Evolutionary conservation across 2,888 invertebrate genomes (phyloP).

Genomic region (Petrolisthes manimaculis): DNA sequence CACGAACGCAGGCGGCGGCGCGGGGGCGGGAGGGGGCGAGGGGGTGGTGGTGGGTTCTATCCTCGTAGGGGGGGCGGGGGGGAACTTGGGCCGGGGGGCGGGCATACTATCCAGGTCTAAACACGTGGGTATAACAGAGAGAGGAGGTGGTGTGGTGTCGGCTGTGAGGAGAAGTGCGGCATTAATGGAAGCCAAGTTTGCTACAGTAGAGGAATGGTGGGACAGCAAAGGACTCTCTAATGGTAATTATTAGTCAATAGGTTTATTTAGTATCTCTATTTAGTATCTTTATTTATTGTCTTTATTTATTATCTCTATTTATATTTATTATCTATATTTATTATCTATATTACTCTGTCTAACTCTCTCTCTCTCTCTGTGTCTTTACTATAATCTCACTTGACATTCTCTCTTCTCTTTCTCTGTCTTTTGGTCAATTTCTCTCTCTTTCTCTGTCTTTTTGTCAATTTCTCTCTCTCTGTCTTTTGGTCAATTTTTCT

Average conservation of each 20-base stretch:
- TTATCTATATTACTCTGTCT: too few species aligned
- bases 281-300: too few species aligned
- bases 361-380: too few species aligned
- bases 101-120: conserved; percentile 6
- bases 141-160: conserved; percentile 24
- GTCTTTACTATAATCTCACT: too few species aligned
- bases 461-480: too few species aligned
- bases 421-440: too few species aligned
- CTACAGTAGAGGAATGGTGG: conserved; percentile 65
- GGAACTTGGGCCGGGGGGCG: not conserved
- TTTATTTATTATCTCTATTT: too few species aligned
- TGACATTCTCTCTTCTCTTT: too few species aligned
- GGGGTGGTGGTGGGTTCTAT: not conserved
- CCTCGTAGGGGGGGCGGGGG: not conserved
- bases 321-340: too few species aligned
- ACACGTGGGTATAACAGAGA: conserved; percentile 45
- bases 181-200: conserved; percentile 43
- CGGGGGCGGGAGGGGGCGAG: not conserved
- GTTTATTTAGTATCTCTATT: too few species aligned
- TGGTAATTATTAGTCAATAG: not conserved
- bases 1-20: not conserved
- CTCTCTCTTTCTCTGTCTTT: too few species aligned
- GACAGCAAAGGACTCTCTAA: conserved; percentile 58
- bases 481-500: too few species aligned
- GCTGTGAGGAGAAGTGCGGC: conserved; percentile 30